Conservation (phyloP, 2,113 vertebrate species). For the Formicarius rufipectus region DNA sequence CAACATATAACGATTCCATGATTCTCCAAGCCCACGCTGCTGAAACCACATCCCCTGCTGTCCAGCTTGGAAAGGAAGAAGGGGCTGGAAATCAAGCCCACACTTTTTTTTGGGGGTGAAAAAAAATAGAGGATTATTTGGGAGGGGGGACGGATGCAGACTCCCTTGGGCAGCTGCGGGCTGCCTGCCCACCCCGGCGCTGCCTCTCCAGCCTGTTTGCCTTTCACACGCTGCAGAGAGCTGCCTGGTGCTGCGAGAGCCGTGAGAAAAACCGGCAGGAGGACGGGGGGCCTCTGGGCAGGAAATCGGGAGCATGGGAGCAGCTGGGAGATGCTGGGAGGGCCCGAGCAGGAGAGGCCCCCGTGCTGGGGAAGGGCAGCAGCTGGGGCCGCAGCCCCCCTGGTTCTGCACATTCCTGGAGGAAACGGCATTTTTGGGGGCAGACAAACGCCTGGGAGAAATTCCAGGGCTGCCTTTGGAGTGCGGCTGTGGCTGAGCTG, state of each 20-base stretch:
- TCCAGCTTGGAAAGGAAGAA: neutral
- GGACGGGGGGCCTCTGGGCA: slow-evolving; percentile 62
- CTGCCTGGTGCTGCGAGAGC: slow-evolving; percentile 47
- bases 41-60: neutral
- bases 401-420: slow-evolving; percentile 71
- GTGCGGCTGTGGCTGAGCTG: neutral
- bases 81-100: neutral
- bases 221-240: slow-evolving; percentile 36
- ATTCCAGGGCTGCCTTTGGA: slow-evolving; percentile 51
- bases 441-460: slow-evolving; percentile 40
- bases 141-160: neutral
- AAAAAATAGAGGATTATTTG: neutral
- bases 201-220: slow-evolving; percentile 1
- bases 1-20: neutral
- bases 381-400: slow-evolving; percentile 65
- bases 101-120: neutral
- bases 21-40: neutral
- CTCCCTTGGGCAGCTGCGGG: neutral
- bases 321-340: slow-evolving; percentile 16
- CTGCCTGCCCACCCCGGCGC: neutral
- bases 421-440: slow-evolving; percentile 71
- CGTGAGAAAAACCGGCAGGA: slow-evolving; percentile 77
- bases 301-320: slow-evolving; percentile 76
- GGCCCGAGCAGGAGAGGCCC: slow-evolving; percentile 27
- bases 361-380: slow-evolving; percentile 27